Base-by-base conservation (phyloP, 1,140 invertebrate genomes). In the Scylla paramamosain region DNA sequence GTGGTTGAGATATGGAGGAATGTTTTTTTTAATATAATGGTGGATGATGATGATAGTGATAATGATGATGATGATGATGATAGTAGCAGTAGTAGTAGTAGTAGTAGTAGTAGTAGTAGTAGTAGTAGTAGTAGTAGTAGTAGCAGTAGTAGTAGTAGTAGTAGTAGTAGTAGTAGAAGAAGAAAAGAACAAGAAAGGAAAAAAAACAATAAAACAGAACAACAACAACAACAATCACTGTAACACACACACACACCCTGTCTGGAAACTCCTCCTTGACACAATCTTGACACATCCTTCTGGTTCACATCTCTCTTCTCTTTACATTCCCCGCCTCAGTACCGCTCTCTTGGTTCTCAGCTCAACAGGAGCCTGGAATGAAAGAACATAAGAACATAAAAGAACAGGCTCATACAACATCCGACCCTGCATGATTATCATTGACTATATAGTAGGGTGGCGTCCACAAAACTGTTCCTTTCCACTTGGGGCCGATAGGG, bases 221-320 rank as follows among this genome's bases (percentile, higher is more conserved):
- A 31, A 28, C 25, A 59, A 67, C 10, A 16, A 32, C 84, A 86
- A 8, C 20, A 86, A 14, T 48, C 46, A 4, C 46, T 48, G 46
- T 59, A 0, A 20, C 52, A 14, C 52, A 59, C 39, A 59, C 52
- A 59, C 93, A 87, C 25, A 93, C 93, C 86, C 93, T 87, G 46
- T 93, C 93, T 88, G 93, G 93, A 88, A 88, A 93, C 88, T 93
- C 93, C 83, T 93, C 93, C 67, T 93, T 93, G 59, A 93, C 93
- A 87, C 93, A 93, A 4, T 93, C 93, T 20, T 88, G 93, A 88
- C 93, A 93, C 93, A 93, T 93, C 86, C 83, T 93, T n/a, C 48
- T 86, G 48, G 25, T 28, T 93, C 32, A 93, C 93, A 77, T 28
- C 59, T 87, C 20, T 48, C 52, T 25, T 48, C 52, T 8, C 12